Conservation (phyloP, 2,113 vertebrate genomes). For the Oreochromis aureus region DNA sequence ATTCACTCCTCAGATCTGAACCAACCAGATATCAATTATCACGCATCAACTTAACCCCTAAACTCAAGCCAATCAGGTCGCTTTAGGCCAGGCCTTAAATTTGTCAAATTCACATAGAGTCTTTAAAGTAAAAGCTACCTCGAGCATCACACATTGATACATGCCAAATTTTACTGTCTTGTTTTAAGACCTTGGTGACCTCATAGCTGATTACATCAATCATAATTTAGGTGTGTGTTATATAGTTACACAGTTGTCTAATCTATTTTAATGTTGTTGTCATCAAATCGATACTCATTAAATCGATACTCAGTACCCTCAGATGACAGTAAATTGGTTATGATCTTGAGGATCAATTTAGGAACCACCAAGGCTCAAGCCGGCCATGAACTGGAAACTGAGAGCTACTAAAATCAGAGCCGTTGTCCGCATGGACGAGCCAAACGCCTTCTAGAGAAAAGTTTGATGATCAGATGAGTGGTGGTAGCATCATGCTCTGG, state of each 20-base stretch:
- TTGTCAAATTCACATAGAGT: not conserved
- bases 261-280: not conserved
- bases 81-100: not conserved
- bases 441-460: not conserved
- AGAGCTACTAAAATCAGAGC: not conserved
- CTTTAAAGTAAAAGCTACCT: not conserved
- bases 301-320: not conserved
- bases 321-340: not conserved
- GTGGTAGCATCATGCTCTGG: not conserved
- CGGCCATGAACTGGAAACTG: not conserved
- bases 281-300: not conserved
- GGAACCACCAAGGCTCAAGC: not conserved
- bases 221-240: not conserved
- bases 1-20: not conserved
- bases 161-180: not conserved
- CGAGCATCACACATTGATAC: not conserved
- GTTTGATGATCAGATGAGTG: not conserved
- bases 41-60: not conserved
- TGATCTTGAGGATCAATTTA: not conserved
- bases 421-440: not conserved
- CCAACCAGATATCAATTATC: not conserved
- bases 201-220: not conserved
- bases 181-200: not conserved
- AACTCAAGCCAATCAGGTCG: not conserved
- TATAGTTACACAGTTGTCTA: not conserved